A percentile compares a stretch with the other conserved stretches of the same genome.
Conservation (phyloP, 2,888 invertebrate genomes). For the Clunio marinus region DNA sequence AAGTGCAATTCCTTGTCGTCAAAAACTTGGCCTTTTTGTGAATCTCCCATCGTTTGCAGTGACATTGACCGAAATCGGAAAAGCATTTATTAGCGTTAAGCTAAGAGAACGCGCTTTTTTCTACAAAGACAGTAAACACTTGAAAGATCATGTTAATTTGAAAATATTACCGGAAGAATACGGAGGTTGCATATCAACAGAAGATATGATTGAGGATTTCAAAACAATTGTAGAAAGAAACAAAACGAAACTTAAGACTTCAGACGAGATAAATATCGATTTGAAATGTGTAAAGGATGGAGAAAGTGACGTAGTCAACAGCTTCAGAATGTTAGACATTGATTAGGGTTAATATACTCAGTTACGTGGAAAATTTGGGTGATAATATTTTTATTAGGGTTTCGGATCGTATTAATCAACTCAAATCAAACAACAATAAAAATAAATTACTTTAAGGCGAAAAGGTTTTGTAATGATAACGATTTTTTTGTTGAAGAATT, state of each 20-base stretch:
- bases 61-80: background rate
- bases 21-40: conserved; percentile 14
- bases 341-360: no score
- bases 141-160: background rate
- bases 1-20: conserved; percentile 21
- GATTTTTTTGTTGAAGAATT: no score
- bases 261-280: background rate
- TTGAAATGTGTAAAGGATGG: background rate
- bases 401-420: no score
- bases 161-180: conserved; percentile 27
- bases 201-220: conserved; percentile 31
- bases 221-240: background rate
- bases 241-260: background rate
- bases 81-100: conserved; percentile 13
- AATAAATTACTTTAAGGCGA: no score
- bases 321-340: conserved; percentile 32
- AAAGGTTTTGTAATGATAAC: no score
- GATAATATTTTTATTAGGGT: no score
- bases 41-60: conserved; percentile 24
- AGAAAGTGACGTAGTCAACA: background rate
- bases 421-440: no score
- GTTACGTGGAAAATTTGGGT: no score
- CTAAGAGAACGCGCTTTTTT: conserved; percentile 23
- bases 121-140: background rate
- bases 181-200: conserved; percentile 10